Conservation (phyloP, 2,888 invertebrate genomes). For the Lingula anatina region DNA sequence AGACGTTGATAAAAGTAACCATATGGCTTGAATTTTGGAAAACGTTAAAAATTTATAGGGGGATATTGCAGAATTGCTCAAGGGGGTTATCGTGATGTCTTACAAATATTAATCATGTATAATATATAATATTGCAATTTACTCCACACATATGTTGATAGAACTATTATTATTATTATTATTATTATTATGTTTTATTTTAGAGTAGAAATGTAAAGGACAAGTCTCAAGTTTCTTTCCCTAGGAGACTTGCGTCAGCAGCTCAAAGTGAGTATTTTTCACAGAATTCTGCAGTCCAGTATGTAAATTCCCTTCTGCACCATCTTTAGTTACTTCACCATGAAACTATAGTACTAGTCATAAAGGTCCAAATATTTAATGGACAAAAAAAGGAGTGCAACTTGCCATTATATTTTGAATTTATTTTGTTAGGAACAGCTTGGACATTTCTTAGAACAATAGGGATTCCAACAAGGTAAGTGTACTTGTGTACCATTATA, state of each 20-base stretch:
- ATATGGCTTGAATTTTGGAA: too few relatives aligned
- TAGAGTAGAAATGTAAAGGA: conserved; percentile 25
- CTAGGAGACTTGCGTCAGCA: conserved; percentile 25
- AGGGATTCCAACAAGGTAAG: conserved; percentile 15
- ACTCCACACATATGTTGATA: too few relatives aligned
- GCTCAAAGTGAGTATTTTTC: conserved; percentile 26
- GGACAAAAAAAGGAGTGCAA: too few relatives aligned
- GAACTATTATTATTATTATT: too few relatives aligned
- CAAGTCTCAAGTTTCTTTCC: conserved; percentile 17
- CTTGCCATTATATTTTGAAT: too few relatives aligned
- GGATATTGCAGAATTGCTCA: too few relatives aligned
- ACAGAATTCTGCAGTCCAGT: background rate
- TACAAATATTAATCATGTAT: too few relatives aligned
- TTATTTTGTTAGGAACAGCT: conserved; percentile 25
- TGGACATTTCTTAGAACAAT: conserved; percentile 34
- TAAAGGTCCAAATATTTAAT: background rate
- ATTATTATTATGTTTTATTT: conserved; percentile 6
- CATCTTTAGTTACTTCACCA: conserved; percentile 2
- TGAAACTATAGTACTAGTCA: background rate
- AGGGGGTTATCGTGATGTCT: too few relatives aligned
- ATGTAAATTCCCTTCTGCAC: background rate
- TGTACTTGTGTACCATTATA: background rate
- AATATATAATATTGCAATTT: too few relatives aligned
- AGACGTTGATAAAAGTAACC: too few relatives aligned
- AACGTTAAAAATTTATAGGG: too few relatives aligned